Conservation (phyloP, 2,113 vertebrate species). For the Catharus bicknelli region DNA sequence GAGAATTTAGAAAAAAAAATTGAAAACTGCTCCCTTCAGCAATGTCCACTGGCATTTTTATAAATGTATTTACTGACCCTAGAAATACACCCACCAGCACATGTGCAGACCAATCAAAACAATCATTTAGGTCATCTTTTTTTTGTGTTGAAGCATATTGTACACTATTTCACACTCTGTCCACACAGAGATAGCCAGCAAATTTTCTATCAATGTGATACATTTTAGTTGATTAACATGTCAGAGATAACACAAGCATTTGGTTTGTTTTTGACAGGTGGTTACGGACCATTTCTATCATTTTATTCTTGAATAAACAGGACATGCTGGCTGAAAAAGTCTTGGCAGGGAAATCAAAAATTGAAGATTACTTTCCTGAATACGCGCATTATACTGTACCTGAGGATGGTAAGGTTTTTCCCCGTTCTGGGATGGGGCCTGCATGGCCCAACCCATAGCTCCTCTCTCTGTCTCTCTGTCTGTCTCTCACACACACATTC, state of each 20-base stretch:
- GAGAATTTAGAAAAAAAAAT: background rate
- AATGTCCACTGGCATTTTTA: background rate
- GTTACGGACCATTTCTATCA: conserved; percentile 98
- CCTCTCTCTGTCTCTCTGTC: background rate
- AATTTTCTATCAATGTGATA: background rate
- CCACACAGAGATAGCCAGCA: background rate
- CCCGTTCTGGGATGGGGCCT: background rate
- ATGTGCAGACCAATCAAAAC: background rate
- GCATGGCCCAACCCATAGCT: background rate
- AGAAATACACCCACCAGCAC: background rate
- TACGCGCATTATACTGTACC: conserved; percentile 95
- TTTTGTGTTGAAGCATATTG: background rate
- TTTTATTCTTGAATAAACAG: conserved; percentile 98
- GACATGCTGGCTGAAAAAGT: conserved; percentile 99
- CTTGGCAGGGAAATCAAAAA: conserved; percentile 98
- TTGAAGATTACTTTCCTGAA: conserved; percentile 98
- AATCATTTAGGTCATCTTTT: background rate
- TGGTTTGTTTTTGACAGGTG: conserved; percentile 80
- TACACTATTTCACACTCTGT: background rate
- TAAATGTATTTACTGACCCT: background rate
- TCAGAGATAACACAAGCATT: background rate
- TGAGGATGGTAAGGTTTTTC: conserved; percentile 88
- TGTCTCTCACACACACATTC: background rate
- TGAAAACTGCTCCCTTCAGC: background rate
- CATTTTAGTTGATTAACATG: background rate